A percentile compares a stretch with the other conserved stretches of the same genome.
Conservation (phyloP, 2,113 vertebrate genomes). For the Tylochromis polylepis region DNA sequence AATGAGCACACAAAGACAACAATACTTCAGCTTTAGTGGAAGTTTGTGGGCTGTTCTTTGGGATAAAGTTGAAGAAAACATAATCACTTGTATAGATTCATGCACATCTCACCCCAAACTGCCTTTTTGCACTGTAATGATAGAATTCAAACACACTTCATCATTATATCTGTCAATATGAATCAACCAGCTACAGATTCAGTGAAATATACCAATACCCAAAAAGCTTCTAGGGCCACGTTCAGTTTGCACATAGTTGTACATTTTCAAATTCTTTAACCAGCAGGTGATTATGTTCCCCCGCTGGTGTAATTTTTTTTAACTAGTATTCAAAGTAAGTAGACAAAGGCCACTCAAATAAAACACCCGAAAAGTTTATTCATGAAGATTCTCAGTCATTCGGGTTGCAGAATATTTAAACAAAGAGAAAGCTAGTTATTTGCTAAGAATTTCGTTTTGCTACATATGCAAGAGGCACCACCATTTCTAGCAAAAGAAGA, state of each 20-base stretch:
- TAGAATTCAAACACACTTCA: background rate
- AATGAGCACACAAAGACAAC: constrained; percentile 23
- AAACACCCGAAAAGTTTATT: background rate
- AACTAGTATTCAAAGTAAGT: background rate
- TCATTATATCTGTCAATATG: background rate
- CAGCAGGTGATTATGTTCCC: background rate
- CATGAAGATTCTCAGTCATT: background rate
- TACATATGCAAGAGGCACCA: background rate
- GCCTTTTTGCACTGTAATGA: background rate
- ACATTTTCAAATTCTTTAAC: background rate
- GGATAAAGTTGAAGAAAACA: constrained; percentile 39
- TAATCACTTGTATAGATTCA: constrained; percentile 19
- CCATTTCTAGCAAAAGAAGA: background rate
- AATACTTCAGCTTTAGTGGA: constrained; percentile 29
- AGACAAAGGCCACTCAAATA: background rate
- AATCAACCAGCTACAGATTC: constrained; percentile 4
- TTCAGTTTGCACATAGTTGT: background rate
- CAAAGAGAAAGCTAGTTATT: background rate
- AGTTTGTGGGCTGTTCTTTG: constrained; percentile 49
- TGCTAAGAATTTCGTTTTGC: background rate
- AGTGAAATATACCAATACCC: background rate
- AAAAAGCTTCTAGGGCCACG: background rate
- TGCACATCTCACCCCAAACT: constrained; percentile 13
- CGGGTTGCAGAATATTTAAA: background rate
- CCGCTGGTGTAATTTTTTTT: background rate